phyloP scores from a whole-genome alignment of 1,140 invertebrate genomes.

The Drosophila tani region DNA sequence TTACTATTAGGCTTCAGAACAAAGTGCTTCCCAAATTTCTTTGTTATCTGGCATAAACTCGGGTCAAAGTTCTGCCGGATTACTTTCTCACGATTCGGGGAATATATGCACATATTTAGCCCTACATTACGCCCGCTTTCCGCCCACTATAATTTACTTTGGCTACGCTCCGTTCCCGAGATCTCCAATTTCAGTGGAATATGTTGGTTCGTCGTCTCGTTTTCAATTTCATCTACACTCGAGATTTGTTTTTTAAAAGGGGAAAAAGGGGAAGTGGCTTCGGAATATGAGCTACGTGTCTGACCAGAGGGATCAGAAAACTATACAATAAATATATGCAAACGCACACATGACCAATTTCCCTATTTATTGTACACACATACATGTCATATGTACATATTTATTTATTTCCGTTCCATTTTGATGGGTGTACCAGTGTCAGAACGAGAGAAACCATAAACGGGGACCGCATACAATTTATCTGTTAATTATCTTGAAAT shows the following conservation, averaged over 20 bases:
- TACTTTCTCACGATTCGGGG: conserved; percentile 24
- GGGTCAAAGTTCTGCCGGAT: not conserved
- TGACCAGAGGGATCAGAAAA: conserved; percentile 38
- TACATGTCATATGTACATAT: conserved; percentile 8
- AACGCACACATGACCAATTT: conserved; percentile 17
- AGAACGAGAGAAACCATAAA: conserved; percentile 4
- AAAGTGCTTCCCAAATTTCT: not conserved
- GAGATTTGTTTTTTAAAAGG: not conserved
- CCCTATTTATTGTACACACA: conserved; percentile 22
- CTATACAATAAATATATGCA: conserved; percentile 34
- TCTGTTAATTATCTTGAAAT: not conserved
- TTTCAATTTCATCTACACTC: conserved; percentile 1
- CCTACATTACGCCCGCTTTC: not conserved
- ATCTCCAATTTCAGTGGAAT: conserved; percentile 24
- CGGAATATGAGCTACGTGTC: conserved; percentile 43
- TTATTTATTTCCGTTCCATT: conserved; percentile 50
- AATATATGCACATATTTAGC: not conserved
- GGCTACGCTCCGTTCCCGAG: not conserved
- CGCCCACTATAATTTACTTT: conserved; percentile 22
- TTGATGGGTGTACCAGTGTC: conserved; percentile 11
- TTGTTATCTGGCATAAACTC: conserved; percentile 9
- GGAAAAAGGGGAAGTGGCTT: conserved; percentile 15
- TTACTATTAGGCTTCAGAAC: not conserved
- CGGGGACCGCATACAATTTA: not conserved
- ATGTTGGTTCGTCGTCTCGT: not conserved